Percentiles rank a stretch among this genome's conserved stretches.
Conservation (phyloP, 2,888 invertebrate genomes). For the Tridacna gigas region DNA sequence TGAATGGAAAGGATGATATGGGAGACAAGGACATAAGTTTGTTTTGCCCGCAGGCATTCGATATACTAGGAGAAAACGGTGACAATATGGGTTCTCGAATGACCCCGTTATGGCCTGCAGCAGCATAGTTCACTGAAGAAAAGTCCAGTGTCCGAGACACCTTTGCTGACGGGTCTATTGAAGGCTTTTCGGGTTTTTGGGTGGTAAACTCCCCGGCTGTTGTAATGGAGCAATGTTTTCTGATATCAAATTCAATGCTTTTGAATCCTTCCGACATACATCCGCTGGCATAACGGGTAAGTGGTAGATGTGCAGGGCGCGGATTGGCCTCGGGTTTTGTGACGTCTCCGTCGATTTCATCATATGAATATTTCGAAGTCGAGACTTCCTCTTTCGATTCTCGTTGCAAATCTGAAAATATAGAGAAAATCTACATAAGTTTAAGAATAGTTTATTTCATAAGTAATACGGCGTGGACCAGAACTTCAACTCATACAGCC, state of each 20-base stretch:
- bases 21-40: conserved; percentile 59
- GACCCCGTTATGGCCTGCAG: background rate
- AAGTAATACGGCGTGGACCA: too few species aligned
- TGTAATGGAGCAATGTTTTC: background rate
- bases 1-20: conserved; percentile 60
- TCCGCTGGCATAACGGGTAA: conserved; percentile 33
- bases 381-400: background rate
- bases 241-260: background rate
- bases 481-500: too few species aligned
- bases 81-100: background rate
- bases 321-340: conserved; percentile 9
- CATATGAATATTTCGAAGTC: conserved; percentile 1
- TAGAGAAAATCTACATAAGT: background rate
- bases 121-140: conserved; percentile 1
- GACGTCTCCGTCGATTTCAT: conserved; percentile 53
- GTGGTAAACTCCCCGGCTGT: background rate
- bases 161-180: conserved; percentile 37
- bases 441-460: too few species aligned
- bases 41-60: conserved; percentile 32
- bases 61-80: background rate
- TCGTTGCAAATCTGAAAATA: background rate
- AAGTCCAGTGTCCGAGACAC: conserved; percentile 40
- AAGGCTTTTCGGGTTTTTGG: background rate
- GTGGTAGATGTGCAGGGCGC: conserved; percentile 34
- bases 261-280: background rate